Evolutionary conservation across 92 coral and sea anemone species (phyloP).

Genomic region (Palythoa heliodiscus): DNA sequence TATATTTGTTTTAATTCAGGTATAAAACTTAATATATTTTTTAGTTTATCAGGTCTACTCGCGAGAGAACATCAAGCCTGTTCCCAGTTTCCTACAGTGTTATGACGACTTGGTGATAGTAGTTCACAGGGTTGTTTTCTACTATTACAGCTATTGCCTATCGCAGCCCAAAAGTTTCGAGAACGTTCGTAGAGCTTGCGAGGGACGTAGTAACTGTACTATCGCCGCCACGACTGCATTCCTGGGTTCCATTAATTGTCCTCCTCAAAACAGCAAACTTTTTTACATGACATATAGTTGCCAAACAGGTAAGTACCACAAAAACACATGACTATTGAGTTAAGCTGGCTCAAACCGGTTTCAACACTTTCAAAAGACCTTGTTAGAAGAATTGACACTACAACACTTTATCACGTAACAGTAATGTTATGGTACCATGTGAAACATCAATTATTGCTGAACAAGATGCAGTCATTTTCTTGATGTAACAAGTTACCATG

Average conservation of each 20-base stretch:
- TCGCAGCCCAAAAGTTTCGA: conserved; percentile 25
- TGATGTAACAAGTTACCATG: too few species aligned
- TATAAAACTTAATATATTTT: not conserved
- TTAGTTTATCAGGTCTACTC: not conserved
- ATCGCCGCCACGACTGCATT: not conserved
- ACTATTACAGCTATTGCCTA: not conserved
- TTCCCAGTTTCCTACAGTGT: conserved; percentile 24
- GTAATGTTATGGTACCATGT: too few species aligned
- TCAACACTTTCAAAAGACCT: too few species aligned
- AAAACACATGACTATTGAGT: too few species aligned
- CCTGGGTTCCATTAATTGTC: conserved; percentile 4
- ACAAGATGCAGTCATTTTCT: too few species aligned
- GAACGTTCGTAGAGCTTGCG: conserved; percentile 8
- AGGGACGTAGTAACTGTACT: conserved; percentile 20
- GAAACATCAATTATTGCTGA: too few species aligned
- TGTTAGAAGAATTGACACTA: too few species aligned
- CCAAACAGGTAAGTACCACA: conserved; percentile 24
- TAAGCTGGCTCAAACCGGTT: too few species aligned
- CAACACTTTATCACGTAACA: too few species aligned
- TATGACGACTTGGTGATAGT: conserved; percentile 33
- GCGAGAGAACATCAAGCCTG: too few species aligned
- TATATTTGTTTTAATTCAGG: too few species aligned
- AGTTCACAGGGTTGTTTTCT: conserved; percentile 3
- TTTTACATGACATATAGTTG: conserved; percentile 30
- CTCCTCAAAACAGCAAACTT: not conserved